Conservation (phyloP, 2,113 vertebrate genomes). For the Sus scrofa region T2T-Sscrofa CM000819.6:40136501-40137000, state of each 20-base stretch:
- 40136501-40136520: conserved; percentile 31
- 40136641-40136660: background rate
- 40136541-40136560: background rate
- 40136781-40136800: background rate
- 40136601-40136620: background rate
- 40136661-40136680: background rate
- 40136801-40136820: conserved; percentile 35
- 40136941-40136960: conserved; percentile 6
- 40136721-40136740: background rate
- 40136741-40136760: background rate
- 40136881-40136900: conserved; percentile 25
- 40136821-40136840: background rate
- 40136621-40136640: background rate
- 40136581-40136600: background rate
- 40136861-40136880: background rate
- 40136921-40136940: background rate
- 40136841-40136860: background rate
- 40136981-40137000: background rate
- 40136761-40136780: background rate
- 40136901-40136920: background rate
- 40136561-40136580: background rate
- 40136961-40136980: conserved; percentile 31
- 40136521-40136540: conserved; percentile 1
- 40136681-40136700: background rate
- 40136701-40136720: background rate